phyloP scores from a whole-genome alignment of 2,888 invertebrate species.

The Melipona beecheii region DNA sequence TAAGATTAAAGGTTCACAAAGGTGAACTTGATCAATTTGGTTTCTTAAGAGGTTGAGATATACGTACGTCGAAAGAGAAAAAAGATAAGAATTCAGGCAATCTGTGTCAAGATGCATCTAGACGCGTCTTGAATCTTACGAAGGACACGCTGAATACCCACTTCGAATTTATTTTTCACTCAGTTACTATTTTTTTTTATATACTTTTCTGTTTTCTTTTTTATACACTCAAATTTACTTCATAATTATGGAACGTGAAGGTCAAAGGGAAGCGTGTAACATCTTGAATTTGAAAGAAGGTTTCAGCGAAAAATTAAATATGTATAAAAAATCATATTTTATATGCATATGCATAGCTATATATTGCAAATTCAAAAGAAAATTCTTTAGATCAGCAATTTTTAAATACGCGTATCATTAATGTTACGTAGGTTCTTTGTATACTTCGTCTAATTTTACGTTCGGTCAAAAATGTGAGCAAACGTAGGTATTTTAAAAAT shows the following conservation, averaged over 20 bases:
- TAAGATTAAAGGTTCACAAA: not conserved
- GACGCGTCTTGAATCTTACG: not conserved
- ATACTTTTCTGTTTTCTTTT: not conserved
- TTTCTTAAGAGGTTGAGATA: not conserved
- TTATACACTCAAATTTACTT: not conserved
- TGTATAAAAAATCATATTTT: too few species aligned
- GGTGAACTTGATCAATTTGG: not conserved
- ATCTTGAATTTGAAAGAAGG: not conserved
- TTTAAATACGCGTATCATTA: not conserved
- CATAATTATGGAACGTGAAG: not conserved
- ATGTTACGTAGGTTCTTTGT: not conserved
- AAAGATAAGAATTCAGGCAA: not conserved
- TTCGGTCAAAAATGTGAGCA: too few species aligned
- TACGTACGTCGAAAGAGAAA: not conserved
- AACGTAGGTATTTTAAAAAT: too few species aligned
- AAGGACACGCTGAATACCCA: not conserved
- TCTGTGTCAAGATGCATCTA: constrained; percentile 2
- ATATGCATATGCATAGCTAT: too few species aligned
- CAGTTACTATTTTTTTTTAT: not conserved
- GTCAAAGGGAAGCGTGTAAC: not conserved
- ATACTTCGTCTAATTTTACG: too few species aligned
- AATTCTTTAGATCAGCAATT: not conserved
- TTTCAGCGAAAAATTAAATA: not conserved
- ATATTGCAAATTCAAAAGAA: not conserved
- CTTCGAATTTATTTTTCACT: not conserved